Evolutionary conservation across 2,113 vertebrate genomes (phyloP).

Genomic region (Colius striatus): DNA sequence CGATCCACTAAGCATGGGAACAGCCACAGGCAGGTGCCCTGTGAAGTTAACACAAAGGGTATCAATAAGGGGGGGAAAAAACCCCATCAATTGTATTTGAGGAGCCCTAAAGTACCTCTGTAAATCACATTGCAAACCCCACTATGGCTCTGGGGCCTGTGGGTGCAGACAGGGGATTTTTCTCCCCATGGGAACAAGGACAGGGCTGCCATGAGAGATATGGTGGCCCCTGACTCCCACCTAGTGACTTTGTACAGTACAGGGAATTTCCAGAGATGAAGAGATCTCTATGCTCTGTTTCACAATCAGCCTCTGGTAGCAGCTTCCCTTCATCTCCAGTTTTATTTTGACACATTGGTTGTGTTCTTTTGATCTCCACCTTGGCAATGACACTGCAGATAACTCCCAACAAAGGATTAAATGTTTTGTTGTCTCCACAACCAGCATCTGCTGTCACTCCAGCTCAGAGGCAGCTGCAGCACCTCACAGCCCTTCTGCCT

Average conservation of each 20-base stretch:
- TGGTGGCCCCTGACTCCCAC: neutral
- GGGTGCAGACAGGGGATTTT: neutral
- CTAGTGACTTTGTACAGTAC: neutral
- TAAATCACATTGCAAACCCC: neutral
- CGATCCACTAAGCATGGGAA: neutral
- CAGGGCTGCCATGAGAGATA: neutral
- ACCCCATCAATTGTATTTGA: neutral
- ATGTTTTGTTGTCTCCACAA: neutral
- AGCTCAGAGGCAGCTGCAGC: neutral
- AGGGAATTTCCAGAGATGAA: slow-evolving; percentile 43
- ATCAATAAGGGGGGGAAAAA: neutral
- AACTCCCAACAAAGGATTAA: neutral
- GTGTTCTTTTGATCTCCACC: slow-evolving; percentile 27
- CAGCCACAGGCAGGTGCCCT: neutral
- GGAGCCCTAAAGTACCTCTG: neutral
- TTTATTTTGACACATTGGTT: neutral
- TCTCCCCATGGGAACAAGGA: neutral
- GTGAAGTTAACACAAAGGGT: neutral
- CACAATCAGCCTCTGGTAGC: neutral
- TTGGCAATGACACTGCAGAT: fast-evolving
- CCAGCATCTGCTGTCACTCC: neutral
- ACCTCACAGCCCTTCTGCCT: neutral
- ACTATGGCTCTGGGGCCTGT: neutral
- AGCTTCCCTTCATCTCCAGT: neutral
- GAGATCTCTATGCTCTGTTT: neutral